Conservation (phyloP, 2,113 vertebrate species). For the Ginglymostoma cirratum region DNA sequence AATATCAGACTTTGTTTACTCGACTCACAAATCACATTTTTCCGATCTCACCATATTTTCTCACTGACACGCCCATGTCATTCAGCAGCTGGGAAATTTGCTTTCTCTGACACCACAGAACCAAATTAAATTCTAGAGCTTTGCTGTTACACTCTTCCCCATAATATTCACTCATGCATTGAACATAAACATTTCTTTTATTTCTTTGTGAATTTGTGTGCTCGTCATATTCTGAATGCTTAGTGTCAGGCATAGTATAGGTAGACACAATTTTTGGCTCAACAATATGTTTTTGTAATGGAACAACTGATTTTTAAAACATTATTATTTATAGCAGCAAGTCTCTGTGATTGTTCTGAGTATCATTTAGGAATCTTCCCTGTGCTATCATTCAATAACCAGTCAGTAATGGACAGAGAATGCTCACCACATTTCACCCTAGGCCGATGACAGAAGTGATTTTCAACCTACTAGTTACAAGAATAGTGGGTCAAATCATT, state of each 20-base stretch:
- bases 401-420: neutral
- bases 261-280: neutral
- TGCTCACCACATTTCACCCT: neutral
- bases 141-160: neutral
- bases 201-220: neutral
- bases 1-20: too few relatives aligned
- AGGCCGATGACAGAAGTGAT: neutral
- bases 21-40: too few relatives aligned
- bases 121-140: neutral
- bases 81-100: too few relatives aligned
- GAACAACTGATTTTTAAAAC: neutral
- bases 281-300: neutral
- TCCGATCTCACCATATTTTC: too few relatives aligned
- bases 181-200: neutral
- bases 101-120: neutral
- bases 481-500: neutral
- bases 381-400: neutral
- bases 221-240: neutral
- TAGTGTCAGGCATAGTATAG: neutral
- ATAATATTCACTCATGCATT: neutral
- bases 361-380: neutral
- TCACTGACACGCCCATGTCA: too few relatives aligned
- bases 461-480: neutral
- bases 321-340: neutral
- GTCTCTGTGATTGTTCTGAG: neutral